Base-by-base conservation (phyloP, 1,140 invertebrate species). In the Doryteuthis pealeii region DNA sequence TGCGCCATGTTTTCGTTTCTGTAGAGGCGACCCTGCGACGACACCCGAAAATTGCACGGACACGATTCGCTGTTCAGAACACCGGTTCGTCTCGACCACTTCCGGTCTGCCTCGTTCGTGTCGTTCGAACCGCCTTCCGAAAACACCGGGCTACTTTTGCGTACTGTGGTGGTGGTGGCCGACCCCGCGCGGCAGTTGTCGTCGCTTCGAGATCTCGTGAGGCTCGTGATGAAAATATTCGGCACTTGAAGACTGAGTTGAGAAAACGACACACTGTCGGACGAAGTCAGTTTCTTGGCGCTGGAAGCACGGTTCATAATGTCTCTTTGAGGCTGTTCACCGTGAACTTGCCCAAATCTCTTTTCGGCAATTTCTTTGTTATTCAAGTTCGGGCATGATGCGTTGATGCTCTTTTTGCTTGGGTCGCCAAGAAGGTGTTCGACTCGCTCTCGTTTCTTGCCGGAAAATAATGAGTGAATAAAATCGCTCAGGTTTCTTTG, bases 1-100 rank as follows among this genome's bases (percentile, higher is more conserved):
- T 79, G 78, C 6, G 78, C 77, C n/a, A 84, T 77, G 28, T 77
- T 69, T n/a, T 78, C 78, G 70, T 81, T 74, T 14, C 66, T 68
- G 66, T 32, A 68, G 0, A 62, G 15, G 4, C 15, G 3, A 4
- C 5, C 15, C 15, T 62, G 58, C 15, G 22, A 30, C 4, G 22
- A 62, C 22, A 62, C 15, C 58, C 28, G 58, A 30, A 30, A 3
- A 4, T 40, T 40, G 10, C 35, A n/a, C n/a, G n/a, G n/a, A n/a
- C n/a, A n/a, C n/a, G n/a, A n/a, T n/a, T n/a, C 35, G 35, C 10
- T 40, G 35, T 40, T 40, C 4, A 40, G 10, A 5, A 3, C 4
- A 10, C 35, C 35, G 35, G 10, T 40, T 10, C 35, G 3, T 40
- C 4, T 10, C 10, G 35, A 10, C n/a, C 3, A 40, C 10, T 40